Conservation (phyloP, 2,888 invertebrate genomes). For the Automeris io region DNA sequence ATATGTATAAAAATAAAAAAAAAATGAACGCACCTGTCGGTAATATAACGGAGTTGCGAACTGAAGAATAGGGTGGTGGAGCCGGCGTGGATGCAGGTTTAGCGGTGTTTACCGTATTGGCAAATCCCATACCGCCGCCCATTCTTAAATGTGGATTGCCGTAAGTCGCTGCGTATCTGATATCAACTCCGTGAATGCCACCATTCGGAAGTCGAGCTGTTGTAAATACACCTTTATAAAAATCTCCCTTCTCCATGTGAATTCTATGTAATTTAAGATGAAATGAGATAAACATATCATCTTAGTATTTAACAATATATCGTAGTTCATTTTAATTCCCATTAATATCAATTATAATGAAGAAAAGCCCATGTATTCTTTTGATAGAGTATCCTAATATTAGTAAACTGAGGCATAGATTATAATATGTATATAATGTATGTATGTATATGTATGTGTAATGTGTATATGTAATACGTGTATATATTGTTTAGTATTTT, state of each 20-base stretch:
- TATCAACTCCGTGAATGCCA: constrained; percentile 81
- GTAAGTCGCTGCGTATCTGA: constrained; percentile 91
- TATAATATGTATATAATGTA: background rate
- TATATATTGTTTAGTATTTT: background rate
- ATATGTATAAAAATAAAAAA: too few species aligned
- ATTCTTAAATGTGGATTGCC: constrained; percentile 91
- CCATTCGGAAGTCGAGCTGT: constrained; percentile 56
- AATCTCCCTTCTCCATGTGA: background rate
- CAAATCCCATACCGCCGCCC: constrained; percentile 73
- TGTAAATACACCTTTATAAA: constrained; percentile 11
- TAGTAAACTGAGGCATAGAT: background rate
- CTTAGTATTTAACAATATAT: too few species aligned
- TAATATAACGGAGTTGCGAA: constrained; percentile 62
- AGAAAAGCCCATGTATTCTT: background rate
- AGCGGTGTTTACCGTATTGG: constrained; percentile 77
- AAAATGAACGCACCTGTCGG: constrained; percentile 64
- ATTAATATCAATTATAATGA: background rate
- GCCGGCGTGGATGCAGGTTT: constrained; percentile 89
- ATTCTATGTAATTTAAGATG: too few species aligned
- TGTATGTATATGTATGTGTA: background rate
- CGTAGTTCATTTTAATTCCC: background rate
- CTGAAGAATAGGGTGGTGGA: constrained; percentile 84
- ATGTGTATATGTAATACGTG: background rate
- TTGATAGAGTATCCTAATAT: too few species aligned
- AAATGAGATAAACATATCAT: too few species aligned